Conservation (phyloP, 2,888 invertebrate genomes). For the Rhimphoctona megacephalus region DNA sequence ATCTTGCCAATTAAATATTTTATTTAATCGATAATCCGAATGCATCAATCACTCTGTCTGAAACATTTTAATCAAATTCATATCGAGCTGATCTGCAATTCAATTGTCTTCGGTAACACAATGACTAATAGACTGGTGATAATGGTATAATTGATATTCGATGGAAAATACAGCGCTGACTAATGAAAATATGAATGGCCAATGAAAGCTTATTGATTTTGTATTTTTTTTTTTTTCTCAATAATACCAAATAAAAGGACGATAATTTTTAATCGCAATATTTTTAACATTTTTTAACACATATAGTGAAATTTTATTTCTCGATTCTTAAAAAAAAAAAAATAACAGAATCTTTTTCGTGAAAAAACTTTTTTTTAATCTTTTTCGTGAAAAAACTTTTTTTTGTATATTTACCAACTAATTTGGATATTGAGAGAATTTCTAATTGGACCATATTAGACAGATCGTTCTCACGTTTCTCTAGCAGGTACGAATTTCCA, state of each 20-base stretch:
- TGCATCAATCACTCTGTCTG: background rate
- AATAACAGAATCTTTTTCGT: no score
- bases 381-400: no score
- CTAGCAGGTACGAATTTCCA: no score
- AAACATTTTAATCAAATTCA: constrained; percentile 1
- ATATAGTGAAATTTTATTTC: background rate
- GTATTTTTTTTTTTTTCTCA: background rate
- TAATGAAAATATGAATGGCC: background rate
- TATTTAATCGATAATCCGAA: background rate
- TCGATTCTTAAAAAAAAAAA: background rate
- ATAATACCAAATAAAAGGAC: background rate
- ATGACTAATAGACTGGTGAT: background rate
- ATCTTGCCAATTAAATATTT: background rate
- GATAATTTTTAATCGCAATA: background rate
- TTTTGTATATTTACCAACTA: no score
- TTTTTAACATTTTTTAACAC: background rate
- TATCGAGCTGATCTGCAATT: background rate
- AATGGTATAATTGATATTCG: constrained; percentile 1
- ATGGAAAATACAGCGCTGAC: background rate
- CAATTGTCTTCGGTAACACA: background rate
- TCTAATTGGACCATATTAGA: no score
- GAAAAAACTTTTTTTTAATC: no score
- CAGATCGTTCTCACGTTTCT: no score
- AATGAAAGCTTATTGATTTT: background rate
- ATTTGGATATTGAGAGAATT: no score